Base-by-base conservation (phyloP, 2,888 invertebrate genomes). In the Diaphora mendica region DNA sequence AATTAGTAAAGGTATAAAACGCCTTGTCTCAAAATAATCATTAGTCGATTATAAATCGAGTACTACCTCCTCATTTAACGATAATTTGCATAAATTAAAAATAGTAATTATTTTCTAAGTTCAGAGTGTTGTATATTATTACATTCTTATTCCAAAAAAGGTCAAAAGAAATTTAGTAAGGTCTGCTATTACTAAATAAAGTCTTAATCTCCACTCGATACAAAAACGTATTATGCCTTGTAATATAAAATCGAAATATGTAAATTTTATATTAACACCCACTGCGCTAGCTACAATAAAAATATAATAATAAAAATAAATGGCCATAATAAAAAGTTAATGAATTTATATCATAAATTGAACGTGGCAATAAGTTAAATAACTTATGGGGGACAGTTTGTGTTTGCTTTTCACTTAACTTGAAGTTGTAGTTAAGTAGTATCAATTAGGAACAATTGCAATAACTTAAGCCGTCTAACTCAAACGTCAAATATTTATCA, bases 201-300 rank as follows among this genome's bases (percentile, higher is more conserved):
- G 64, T 51, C 23, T 51, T 59, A 67, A 62, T 68, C 17, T n/a
- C 51, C 68, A 68, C 51, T 48, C 26, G 15, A 59, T 44, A 48
- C 51, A 20, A 73, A 64, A 73, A 73, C 62, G 44, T n/a, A 66
- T 68, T 74, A 77, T 72, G 67, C 33, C 42, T 8, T 70, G 17
- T 30, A 72, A 65, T n/a, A 23, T 71, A 67, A 67, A 70, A 74
- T 76, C 55, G n/a, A 62, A 79, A 70, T 81, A 83, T 81, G 74
- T 74, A 75, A 78, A 82, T 80, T 65, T 76, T 68, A 74, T 72
- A 77, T 75, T 70, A 74, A 79, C 82, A 78, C 85, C 79, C 77
- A 83, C 82, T 33, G 72, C 23, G 68, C 35, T 33, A 59, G 62
- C 62, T 33, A 68, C 42, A 62, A 55, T 70, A 67, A 77, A 74